These are phyloP conservation scores for Archegozetes longisetosus DNA, from an alignment of 1,140 invertebrate genomes.

Conservation along the genomic window DNA sequence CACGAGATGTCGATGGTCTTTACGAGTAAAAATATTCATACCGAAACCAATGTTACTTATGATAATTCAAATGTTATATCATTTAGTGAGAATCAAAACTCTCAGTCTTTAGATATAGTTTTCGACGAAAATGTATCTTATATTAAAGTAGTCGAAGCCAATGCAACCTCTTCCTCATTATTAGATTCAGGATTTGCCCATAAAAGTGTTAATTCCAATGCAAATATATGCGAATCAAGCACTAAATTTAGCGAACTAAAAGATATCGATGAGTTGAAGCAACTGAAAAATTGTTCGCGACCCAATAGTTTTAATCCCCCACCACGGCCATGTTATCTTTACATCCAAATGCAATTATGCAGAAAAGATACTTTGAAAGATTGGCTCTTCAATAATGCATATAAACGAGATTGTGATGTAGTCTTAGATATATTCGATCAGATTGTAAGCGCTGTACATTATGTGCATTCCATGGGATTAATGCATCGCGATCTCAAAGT, in stretches of 20 bases:
- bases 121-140: background rate
- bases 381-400: slow-evolving; percentile 47
- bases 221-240: too few relatives aligned
- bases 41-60: background rate
- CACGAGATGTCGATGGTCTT: background rate
- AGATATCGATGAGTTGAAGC: too few relatives aligned
- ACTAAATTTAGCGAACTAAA: too few relatives aligned
- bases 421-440: slow-evolving; percentile 70
- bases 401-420: slow-evolving; percentile 28
- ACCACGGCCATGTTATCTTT: slow-evolving; percentile 69
- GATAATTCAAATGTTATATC: background rate
- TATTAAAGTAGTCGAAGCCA: background rate
- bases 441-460: slow-evolving; percentile 83
- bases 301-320: background rate
- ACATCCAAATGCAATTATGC: slow-evolving; percentile 96
- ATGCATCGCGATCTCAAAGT: slow-evolving; percentile 91
- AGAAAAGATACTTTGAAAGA: slow-evolving; percentile 70
- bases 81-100: background rate
- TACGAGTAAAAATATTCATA: background rate
- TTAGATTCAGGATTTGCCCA: too few relatives aligned
- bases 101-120: background rate
- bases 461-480: slow-evolving; percentile 73
- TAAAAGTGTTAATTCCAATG: too few relatives aligned
- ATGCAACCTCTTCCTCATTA: too few relatives aligned
- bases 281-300: background rate